These are phyloP conservation scores for Pocillopora grandis DNA, from an alignment of 92 coral and sea anemone species.

Conservation along the genomic window DNA sequence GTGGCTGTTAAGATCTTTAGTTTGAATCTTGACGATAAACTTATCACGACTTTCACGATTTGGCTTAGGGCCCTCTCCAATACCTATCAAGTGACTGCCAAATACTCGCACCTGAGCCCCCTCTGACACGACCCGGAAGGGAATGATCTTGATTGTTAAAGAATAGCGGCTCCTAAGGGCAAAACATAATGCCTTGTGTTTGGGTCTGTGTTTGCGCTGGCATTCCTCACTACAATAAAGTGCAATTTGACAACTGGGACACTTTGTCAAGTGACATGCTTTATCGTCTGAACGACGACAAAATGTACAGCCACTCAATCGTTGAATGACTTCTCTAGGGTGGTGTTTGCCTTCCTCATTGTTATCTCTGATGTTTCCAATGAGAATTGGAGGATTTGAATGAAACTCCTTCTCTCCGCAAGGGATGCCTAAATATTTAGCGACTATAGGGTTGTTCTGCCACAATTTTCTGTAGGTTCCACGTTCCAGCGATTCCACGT, in stretches of 20 bases:
- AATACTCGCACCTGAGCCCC: neutral
- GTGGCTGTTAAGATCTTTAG: conserved; percentile 47
- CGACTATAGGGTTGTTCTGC: no score
- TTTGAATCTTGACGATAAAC: conserved; percentile 69
- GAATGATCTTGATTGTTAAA: conserved; percentile 38
- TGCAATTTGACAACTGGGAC: conserved; percentile 52
- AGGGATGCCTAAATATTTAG: no score
- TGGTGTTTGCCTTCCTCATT: no score
- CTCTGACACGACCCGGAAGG: neutral
- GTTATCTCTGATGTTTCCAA: no score
- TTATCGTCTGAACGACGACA: conserved; percentile 32
- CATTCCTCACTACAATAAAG: conserved; percentile 60
- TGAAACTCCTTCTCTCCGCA: no score
- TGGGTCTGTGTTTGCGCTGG: conserved; percentile 39
- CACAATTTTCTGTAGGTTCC: no score
- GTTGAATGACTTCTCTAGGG: neutral
- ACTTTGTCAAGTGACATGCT: conserved; percentile 10
- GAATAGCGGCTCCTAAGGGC: conserved; percentile 44
- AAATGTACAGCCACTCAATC: conserved; percentile 29
- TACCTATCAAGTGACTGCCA: conserved; percentile 39
- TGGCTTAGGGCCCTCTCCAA: conserved; percentile 44
- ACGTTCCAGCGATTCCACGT: no score
- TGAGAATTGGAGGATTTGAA: no score
- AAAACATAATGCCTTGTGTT: conserved; percentile 50
- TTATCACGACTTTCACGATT: conserved; percentile 25